Base-by-base conservation (phyloP, 2,797 vertebrate species). In the Hyperoplus lanceolatus region DNA sequence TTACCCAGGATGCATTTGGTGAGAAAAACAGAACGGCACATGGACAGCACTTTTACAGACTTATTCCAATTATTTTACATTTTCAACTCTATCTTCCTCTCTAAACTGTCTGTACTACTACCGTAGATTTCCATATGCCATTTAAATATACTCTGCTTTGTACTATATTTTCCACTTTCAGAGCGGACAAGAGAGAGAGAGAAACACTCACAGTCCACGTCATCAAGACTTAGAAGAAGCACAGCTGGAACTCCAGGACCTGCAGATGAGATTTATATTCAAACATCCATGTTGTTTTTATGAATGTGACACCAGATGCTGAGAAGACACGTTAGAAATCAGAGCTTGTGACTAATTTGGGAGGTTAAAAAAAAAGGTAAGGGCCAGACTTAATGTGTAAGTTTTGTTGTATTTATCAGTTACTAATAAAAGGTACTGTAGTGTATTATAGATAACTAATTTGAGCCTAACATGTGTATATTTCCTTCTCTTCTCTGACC, bases 231-330 rank as follows among this genome's bases (percentile, higher is more conserved):
- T 0, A 93, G 76, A 0, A 94, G 88, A 65, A 93, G 81, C 65
- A 93, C 88, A 41, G 90, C 85, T 46, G 93, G 93, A 73, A 92
- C 86, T 9, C 89, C 91, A 1, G 93, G 93, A 70, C 93, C 93
- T 94, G 79, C 10, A 36, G 29, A n/a, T 0, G 2, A 3, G 15
- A 29, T 29, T 21, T 29, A 29, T 29, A 29, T 29, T 29, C 29
- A 29, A 29, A 29, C 3, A 29, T 29, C 29, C 29, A 29, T 29
- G 29, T 29, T 0, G 8, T 18, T 21, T 51, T 43, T 8, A 12
- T 63, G 13, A 18, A 39, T 13, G 0, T 15, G 55, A 62, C 4
- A 4, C 6, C 7, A 55, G n/a, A 36, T 13, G 56, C 4, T 21
- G 3, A 45, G 5, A 13, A 12, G 8, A 62, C 16, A 46, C 41